phyloP scores from a whole-genome alignment of 2,888 invertebrate species.

The Drosophila mulleri region DNA sequence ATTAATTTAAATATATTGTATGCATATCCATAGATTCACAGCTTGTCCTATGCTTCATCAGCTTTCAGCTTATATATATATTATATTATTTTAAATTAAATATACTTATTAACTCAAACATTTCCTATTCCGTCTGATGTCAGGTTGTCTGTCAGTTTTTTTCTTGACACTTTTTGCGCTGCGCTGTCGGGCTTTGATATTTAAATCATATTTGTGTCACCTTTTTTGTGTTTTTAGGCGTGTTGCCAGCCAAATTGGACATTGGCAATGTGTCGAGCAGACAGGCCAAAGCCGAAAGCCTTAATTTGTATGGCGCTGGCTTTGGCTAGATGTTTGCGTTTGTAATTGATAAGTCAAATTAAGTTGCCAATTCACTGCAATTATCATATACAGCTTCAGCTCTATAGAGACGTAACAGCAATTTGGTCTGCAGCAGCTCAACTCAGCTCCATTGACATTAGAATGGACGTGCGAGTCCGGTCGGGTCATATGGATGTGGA shows the following conservation, averaged over 20 bases:
- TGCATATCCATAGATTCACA: not conserved
- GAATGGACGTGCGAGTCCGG: conserved; percentile 3
- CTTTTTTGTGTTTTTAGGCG: not conserved
- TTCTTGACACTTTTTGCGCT: not conserved
- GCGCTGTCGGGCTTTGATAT: conserved; percentile 16
- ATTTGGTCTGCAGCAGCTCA: conserved; percentile 3
- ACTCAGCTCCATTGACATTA: conserved; percentile 33
- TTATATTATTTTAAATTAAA: not conserved
- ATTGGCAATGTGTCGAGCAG: conserved; percentile 7
- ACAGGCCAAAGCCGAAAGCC: conserved; percentile 9
- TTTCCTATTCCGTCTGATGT: not conserved
- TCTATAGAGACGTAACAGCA: not conserved
- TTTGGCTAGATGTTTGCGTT: conserved; percentile 4
- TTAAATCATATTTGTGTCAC: conserved; percentile 25
- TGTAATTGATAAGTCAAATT: conserved; percentile 58
- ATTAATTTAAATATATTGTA: not conserved
- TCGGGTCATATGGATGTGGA: conserved; percentile 14
- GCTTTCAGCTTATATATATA: not conserved
- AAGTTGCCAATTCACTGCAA: conserved; percentile 56
- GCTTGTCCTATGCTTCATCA: not conserved
- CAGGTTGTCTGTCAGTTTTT: not conserved
- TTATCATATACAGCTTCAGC: conserved; percentile 49
- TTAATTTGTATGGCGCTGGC: conserved; percentile 23
- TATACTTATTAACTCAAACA: not conserved
- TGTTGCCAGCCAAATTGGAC: conserved; percentile 14